Evolutionary conservation across 1,140 invertebrate genomes (phyloP).

Genomic region (Bombyx mandarina): DNA sequence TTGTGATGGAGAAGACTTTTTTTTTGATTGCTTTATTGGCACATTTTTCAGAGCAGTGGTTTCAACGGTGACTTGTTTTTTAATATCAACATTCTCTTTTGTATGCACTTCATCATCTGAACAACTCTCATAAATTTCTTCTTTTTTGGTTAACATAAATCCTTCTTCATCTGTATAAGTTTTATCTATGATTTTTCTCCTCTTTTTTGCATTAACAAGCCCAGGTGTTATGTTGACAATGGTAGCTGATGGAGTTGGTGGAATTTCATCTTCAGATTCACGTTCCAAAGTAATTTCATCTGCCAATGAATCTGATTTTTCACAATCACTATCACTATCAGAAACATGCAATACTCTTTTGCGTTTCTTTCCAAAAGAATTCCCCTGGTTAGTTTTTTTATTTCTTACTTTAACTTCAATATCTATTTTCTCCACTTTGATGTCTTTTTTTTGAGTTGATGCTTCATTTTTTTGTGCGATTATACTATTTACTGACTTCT

Average conservation of each 20-base stretch:
- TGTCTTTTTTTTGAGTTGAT: slow-evolving; percentile 14
- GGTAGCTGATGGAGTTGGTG: slow-evolving; percentile 46
- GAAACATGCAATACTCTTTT: slow-evolving; percentile 55
- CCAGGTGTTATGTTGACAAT: slow-evolving; percentile 56
- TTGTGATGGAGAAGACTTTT: slow-evolving; percentile 47
- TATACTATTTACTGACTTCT: slow-evolving; percentile 4
- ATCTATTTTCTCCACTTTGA: slow-evolving; percentile 5
- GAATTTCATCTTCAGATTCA: slow-evolving; percentile 63
- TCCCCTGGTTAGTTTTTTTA: slow-evolving; percentile 15
- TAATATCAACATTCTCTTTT: slow-evolving; percentile 17
- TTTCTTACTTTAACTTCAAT: slow-evolving; percentile 19
- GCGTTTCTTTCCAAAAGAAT: slow-evolving; percentile 45
- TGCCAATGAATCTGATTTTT: slow-evolving; percentile 44
- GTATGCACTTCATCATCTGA: slow-evolving; percentile 38
- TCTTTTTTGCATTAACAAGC: slow-evolving; percentile 55
- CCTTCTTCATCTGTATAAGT: slow-evolving; percentile 61
- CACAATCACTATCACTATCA: slow-evolving; percentile 58
- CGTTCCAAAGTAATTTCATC: slow-evolving; percentile 20
- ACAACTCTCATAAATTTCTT: slow-evolving; percentile 60
- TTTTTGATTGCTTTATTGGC: slow-evolving; percentile 34
- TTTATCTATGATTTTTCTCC: slow-evolving; percentile 59
- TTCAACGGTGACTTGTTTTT: slow-evolving; percentile 18
- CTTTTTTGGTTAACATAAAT: slow-evolving; percentile 57
- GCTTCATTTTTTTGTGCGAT: slow-evolving; percentile 5
- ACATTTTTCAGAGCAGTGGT: slow-evolving; percentile 27